Conservation (phyloP, 37 sponge, comb jelly and placozoan genomes). For the Spongilla lacustris region DNA sequence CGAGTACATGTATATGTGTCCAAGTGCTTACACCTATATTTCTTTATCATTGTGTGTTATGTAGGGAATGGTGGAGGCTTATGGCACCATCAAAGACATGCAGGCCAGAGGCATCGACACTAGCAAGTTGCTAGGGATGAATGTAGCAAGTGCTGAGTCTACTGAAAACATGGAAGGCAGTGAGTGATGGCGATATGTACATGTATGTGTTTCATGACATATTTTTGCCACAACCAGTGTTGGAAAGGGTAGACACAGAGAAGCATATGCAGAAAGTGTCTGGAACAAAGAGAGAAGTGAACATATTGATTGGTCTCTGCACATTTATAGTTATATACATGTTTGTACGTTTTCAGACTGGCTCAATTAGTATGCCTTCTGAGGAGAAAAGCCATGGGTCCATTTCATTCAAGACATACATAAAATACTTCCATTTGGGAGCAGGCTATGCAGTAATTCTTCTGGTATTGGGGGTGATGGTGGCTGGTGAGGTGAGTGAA, state of each 20-base stretch:
- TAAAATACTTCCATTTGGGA: constrained; percentile 27
- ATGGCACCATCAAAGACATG: neutral
- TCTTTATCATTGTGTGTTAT: no score
- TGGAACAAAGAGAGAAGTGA: neutral
- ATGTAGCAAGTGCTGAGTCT: neutral
- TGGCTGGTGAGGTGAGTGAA: neutral
- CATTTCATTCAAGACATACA: constrained; percentile 39
- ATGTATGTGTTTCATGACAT: neutral
- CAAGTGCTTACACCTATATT: no score
- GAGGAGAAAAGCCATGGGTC: constrained; percentile 48
- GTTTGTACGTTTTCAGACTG: neutral
- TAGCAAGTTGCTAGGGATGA: neutral
- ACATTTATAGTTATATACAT: neutral
- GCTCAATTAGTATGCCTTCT: neutral
- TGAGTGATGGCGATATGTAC: neutral
- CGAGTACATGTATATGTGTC: neutral
- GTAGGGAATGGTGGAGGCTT: neutral
- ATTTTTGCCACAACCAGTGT: neutral
- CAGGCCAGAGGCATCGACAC: neutral
- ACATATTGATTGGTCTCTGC: neutral
- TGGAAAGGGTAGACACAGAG: neutral
- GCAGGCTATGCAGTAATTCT: constrained; percentile 7
- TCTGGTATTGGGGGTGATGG: neutral
- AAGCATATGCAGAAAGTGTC: neutral
- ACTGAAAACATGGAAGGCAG: neutral